phyloP scores from a whole-genome alignment of 2,888 invertebrate species.

The Schrankia costaestrigalis region DNA sequence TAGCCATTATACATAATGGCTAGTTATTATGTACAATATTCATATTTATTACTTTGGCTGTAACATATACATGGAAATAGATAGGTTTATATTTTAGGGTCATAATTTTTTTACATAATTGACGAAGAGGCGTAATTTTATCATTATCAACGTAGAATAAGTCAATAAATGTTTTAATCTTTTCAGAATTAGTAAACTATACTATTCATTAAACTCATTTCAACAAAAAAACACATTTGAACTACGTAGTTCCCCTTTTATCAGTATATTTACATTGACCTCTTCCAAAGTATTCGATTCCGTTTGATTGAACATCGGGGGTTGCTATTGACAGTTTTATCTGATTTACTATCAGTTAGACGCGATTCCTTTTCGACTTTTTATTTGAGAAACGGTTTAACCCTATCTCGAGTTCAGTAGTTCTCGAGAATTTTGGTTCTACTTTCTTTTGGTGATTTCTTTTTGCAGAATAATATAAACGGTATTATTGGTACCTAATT shows the following conservation, averaged over 20 bases:
- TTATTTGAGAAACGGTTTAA: slow-evolving; percentile 30
- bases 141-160: no score
- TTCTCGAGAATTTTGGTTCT: slow-evolving; percentile 7
- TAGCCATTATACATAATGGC: no score
- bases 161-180: no score
- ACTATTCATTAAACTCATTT: neutral
- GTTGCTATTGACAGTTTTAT: slow-evolving; percentile 46
- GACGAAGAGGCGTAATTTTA: no score
- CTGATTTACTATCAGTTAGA: slow-evolving; percentile 43
- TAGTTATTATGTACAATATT: no score
- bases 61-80: no score
- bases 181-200: neutral
- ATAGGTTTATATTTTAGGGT: no score
- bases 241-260: slow-evolving; percentile 7
- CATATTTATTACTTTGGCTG: no score
- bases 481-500: no score
- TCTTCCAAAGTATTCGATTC: slow-evolving; percentile 27
- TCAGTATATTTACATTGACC: slow-evolving; percentile 20
- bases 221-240: slow-evolving; percentile 5
- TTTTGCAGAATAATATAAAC: neutral
- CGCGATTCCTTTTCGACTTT: slow-evolving; percentile 33
- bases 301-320: slow-evolving; percentile 40
- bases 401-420: slow-evolving; percentile 16
- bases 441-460: neutral
- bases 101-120: no score